Conservation (phyloP, 2,888 invertebrate species). For the Anodontia alba region DNA sequence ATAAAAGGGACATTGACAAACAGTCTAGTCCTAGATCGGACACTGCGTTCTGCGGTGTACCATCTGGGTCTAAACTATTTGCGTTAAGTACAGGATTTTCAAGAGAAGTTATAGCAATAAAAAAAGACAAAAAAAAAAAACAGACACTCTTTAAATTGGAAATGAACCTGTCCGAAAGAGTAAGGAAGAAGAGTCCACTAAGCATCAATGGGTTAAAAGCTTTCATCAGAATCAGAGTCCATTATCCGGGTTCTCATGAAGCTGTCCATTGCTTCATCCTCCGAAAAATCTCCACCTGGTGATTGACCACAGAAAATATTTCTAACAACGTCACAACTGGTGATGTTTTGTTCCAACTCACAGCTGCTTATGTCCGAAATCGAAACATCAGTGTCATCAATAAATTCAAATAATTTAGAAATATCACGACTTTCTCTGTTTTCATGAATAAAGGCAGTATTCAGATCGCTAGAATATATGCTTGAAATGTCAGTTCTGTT, state of each 20-base stretch:
- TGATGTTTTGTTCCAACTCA: background rate
- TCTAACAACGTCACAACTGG: slow-evolving; percentile 9
- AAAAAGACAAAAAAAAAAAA: no score
- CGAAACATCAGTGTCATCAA: background rate
- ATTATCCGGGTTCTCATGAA: background rate
- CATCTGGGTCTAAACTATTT: no score
- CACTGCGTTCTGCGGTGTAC: no score
- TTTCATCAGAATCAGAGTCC: background rate
- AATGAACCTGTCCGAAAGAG: no score
- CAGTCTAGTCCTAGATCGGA: no score
- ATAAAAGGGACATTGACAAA: no score
- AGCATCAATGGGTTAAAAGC: no score
- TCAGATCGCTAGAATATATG: background rate
- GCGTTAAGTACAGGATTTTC: no score
- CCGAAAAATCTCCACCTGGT: background rate
- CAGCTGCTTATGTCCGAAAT: background rate
- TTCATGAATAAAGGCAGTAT: background rate
- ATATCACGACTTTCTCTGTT: background rate
- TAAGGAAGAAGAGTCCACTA: no score
- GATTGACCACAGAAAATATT: slow-evolving; percentile 1
- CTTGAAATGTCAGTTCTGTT: background rate
- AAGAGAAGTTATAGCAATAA: no score
- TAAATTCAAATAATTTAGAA: background rate
- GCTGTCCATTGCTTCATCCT: background rate
- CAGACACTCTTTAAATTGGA: no score